These are phyloP conservation scores for Daphoenositta chrysoptera DNA, from an alignment of 2,113 vertebrate genomes.

Conservation along the genomic window DNA sequence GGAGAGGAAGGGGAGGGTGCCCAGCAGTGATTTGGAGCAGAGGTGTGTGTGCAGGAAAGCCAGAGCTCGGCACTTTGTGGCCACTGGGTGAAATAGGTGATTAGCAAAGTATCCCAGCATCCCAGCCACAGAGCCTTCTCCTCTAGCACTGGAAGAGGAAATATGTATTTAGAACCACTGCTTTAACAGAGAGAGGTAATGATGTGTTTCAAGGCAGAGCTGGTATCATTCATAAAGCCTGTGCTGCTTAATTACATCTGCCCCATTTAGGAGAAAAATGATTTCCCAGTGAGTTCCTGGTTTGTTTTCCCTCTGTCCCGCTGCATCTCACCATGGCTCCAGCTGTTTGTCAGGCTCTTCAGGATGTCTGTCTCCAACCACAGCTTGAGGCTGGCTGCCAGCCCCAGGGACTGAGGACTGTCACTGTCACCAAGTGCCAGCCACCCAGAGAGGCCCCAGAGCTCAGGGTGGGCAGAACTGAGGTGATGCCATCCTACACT, in stretches of 20 bases:
- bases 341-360: background rate
- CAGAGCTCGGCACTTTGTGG: background rate
- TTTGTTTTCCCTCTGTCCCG: background rate
- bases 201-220: constrained; percentile 53
- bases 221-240: constrained; percentile 31
- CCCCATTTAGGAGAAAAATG: constrained; percentile 24
- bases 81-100: background rate
- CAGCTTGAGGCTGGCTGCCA: background rate
- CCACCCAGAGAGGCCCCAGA: background rate
- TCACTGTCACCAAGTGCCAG: background rate
- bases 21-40: background rate
- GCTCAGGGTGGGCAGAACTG: background rate
- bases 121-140: background rate
- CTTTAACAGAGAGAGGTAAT: constrained; percentile 25
- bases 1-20: background rate
- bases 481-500: background rate
- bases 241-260: constrained; percentile 47
- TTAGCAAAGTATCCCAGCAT: background rate
- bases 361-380: background rate
- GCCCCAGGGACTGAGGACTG: background rate
- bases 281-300: constrained; percentile 8
- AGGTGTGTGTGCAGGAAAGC: background rate
- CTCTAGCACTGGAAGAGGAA: background rate
- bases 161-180: background rate
- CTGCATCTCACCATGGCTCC: background rate